A percentile compares a stretch with the other conserved stretches of the same genome.
Evolutionary conservation across 1,140 invertebrate genomes (phyloP).

Genomic region (Dufourea novaeangliae): DNA sequence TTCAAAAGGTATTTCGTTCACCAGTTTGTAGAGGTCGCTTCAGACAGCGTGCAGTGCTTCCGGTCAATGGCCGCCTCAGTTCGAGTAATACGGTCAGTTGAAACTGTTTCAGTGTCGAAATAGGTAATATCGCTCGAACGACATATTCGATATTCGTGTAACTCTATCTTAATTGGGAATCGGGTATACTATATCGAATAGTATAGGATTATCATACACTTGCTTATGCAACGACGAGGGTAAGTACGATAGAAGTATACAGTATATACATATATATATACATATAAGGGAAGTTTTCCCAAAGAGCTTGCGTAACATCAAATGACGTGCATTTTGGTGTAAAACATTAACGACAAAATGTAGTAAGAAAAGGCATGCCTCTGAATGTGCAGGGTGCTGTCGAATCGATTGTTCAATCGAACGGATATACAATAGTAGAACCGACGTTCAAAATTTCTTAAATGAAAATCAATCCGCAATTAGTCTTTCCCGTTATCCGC

Average conservation of each 20-base stretch:
- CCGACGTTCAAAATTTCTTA: neutral
- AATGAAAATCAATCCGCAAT: neutral
- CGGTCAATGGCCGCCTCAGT: neutral
- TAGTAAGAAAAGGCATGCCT: slow-evolving; percentile 66
- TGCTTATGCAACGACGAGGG: slow-evolving; percentile 42
- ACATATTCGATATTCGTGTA: slow-evolving; percentile 17
- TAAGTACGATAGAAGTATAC: slow-evolving; percentile 62
- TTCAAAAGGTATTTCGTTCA: neutral
- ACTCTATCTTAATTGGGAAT: slow-evolving; percentile 49
- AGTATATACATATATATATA: slow-evolving; percentile 71
- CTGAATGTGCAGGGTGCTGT: slow-evolving; percentile 38
- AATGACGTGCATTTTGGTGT: slow-evolving; percentile 54
- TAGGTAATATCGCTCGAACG: neutral
- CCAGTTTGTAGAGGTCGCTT: neutral
- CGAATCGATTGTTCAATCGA: slow-evolving; percentile 36
- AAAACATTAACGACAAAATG: slow-evolving; percentile 40
- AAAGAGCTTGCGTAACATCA: slow-evolving; percentile 48
- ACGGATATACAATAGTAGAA: neutral
- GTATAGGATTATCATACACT: slow-evolving; percentile 65
- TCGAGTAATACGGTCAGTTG: neutral
- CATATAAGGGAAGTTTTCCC: slow-evolving; percentile 49
- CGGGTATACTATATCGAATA: slow-evolving; percentile 48
- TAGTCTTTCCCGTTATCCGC: no score
- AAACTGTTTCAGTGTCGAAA: neutral
- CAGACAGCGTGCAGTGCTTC: slow-evolving; percentile 3